phyloP scores from a whole-genome alignment of 2,113 vertebrate species.

The Corythaeola cristata region DNA sequence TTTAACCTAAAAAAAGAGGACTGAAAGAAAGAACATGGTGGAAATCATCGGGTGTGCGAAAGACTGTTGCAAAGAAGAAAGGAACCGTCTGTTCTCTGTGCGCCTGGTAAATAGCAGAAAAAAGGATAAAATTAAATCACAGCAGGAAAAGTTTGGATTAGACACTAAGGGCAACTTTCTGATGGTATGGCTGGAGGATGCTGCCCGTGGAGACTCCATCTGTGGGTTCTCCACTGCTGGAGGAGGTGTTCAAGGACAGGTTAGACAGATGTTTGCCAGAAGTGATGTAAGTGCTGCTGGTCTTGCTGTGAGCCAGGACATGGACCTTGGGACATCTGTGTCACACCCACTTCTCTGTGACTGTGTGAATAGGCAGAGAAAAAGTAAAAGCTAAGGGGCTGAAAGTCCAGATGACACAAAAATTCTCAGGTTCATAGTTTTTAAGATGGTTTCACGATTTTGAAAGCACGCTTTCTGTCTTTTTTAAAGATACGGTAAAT shows the following conservation, averaged over 20 bases:
- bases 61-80: not conserved
- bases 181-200: not conserved
- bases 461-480: not conserved
- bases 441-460: not conserved
- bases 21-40: not conserved
- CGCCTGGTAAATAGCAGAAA: not conserved
- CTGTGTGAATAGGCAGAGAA: not conserved
- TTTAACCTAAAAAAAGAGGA: not conserved
- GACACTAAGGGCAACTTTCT: not conserved
- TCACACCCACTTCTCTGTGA: not conserved
- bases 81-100: not conserved
- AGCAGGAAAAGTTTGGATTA: not conserved
- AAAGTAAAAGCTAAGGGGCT: not conserved
- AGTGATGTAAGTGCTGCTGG: no score
- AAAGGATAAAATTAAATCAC: not conserved
- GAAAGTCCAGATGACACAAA: not conserved
- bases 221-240: fast-evolving
- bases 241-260: not conserved
- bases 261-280: not conserved
- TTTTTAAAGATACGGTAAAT: not conserved
- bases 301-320: not conserved
- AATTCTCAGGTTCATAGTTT: not conserved
- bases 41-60: not conserved
- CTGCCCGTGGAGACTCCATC: not conserved
- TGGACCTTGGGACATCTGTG: not conserved